A percentile compares a stretch with the other conserved stretches of the same genome.
phyloP scores from a whole-genome alignment of 2,113 vertebrate genomes.

The Nannospalax galili region DNA sequence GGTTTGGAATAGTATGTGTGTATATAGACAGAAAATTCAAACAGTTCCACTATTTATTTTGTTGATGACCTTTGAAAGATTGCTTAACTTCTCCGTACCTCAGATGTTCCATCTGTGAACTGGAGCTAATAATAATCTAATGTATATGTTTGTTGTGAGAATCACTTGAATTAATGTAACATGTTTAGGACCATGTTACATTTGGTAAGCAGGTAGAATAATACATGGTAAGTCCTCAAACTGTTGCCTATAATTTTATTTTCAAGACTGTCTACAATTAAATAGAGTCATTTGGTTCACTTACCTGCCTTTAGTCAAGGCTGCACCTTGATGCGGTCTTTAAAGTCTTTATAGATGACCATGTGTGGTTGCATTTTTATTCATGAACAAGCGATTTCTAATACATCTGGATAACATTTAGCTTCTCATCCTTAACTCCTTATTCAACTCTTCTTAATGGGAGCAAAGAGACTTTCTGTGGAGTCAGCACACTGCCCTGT shows the following conservation, averaged over 20 bases:
- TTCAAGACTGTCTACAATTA: conserved; percentile 7
- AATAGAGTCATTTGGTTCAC: background rate
- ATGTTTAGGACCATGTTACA: background rate
- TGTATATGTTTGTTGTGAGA: background rate
- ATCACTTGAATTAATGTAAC: background rate
- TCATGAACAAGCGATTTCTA: conserved; percentile 8
- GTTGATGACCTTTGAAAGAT: background rate
- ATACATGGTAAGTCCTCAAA: background rate
- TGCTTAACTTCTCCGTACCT: background rate
- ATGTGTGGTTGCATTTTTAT: conserved; percentile 38
- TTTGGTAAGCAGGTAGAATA: background rate
- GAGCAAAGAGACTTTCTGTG: conserved; percentile 64
- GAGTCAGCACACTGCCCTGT: conserved; percentile 45
- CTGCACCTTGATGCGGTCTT: background rate
- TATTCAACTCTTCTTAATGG: conserved; percentile 67
- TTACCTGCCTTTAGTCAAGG: conserved; percentile 8
- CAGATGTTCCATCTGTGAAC: background rate
- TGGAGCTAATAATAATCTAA: background rate
- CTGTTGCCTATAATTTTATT: background rate
- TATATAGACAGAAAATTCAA: background rate
- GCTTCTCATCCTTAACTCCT: conserved; percentile 53
- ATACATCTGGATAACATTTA: conserved; percentile 66
- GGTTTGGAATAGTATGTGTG: no score
- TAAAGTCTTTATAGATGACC: conserved; percentile 41
- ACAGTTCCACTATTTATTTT: background rate